Conservation (phyloP, 2,797 vertebrate species). For the Pangasius mekongensis region DNA sequence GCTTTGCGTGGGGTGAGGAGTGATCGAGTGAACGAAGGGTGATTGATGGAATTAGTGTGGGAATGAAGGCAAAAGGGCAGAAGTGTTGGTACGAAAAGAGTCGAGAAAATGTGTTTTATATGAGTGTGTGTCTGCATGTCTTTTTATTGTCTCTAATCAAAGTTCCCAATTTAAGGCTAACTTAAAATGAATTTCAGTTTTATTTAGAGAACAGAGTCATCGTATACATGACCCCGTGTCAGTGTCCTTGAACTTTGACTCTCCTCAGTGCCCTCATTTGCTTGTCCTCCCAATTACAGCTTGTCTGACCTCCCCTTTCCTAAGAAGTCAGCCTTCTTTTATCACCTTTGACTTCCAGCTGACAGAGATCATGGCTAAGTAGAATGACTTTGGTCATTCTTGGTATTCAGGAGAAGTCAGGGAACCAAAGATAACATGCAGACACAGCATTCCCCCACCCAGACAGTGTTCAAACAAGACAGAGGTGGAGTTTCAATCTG, state of each 20-base stretch:
- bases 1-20: constrained; percentile 30
- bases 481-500: background rate
- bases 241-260: background rate
- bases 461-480: background rate
- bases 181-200: background rate
- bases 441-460: background rate
- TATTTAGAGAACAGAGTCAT: background rate
- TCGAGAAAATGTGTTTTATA: background rate
- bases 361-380: constrained; percentile 10
- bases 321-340: background rate
- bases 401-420: background rate
- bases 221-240: background rate
- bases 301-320: background rate
- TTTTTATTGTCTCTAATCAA: background rate
- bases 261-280: background rate
- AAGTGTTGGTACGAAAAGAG: background rate
- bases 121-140: background rate
- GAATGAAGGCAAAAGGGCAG: constrained; percentile 34
- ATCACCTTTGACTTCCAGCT: background rate
- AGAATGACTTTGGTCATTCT: background rate
- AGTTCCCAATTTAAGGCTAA: background rate
- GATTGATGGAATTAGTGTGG: constrained; percentile 50
- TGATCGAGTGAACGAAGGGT: constrained; percentile 35
- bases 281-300: background rate
- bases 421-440: background rate